Base-by-base conservation (phyloP, 2,888 invertebrate species). In the Pollenia angustigena region DNA sequence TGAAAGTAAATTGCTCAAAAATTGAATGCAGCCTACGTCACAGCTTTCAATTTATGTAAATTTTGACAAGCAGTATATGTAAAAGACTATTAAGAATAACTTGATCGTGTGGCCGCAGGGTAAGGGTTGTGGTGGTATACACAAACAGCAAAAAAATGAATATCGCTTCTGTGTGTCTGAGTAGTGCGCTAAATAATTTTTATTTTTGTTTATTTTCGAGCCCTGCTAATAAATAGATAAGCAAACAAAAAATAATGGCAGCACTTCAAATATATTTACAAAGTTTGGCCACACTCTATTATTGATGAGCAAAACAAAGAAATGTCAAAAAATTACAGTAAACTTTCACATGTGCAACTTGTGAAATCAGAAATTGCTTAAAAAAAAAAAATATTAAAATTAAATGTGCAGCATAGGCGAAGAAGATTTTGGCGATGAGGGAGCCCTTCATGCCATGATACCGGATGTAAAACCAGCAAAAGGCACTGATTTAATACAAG, bases 401-500 rank as follows among this genome's bases (percentile, higher is more conserved):
- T 72, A 58, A 18, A 93, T 93, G 93, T 93, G 93, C 80, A 93
- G 93, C 81, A 93, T 93, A 46, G 92, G 91, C 0, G 93, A 93
- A 88, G 93, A 93, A 71, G 93, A 93, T 88, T 93, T 92, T 85
- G 92, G 92, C 0, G 93, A 93, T 85, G 93, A 92, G 9, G 93
- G 93, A 23, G 92, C 91, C 7, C 62, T 87, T 8, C 93, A 93
- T 87, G 88, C 90, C 6, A 93, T 93, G 93, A 16, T 88, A n/a
- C 89, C 89, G 1, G 40, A 89, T 88, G 8, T 64, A 60, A 71
- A 80, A 23, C 4, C 18, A 7, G 10, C 10, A 1, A 7, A 10
- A 7, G 32, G 62, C 6, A 44, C 52, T 0, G 44, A 68, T 0
- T 52, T 74, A 40, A 40, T 23, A 40, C 8, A 23, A 0, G 48